phyloP scores from a whole-genome alignment of 2,888 invertebrate species.

The Balanococcus diminutus region DNA sequence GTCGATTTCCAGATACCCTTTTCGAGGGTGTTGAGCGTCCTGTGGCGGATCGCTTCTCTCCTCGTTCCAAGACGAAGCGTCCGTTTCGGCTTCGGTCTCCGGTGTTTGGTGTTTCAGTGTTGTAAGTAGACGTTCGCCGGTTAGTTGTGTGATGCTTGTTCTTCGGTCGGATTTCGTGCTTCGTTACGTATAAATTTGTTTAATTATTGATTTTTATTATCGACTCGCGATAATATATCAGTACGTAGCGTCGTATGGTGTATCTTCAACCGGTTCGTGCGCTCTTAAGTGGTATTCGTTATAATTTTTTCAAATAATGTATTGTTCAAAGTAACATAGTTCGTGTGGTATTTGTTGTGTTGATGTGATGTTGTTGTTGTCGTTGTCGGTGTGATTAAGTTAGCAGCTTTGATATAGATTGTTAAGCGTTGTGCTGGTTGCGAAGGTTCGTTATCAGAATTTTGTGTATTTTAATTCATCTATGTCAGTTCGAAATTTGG shows the following conservation, averaged over 20 bases:
- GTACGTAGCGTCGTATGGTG: not conserved
- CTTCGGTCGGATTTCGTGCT: not conserved
- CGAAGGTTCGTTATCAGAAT: not conserved
- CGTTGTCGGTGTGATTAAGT: not conserved
- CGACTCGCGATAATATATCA: constrained; percentile 6
- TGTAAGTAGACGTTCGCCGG: not conserved
- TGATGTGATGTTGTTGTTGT: not conserved
- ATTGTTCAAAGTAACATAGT: not conserved
- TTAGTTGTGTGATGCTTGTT: not conserved
- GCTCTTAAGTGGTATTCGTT: not conserved
- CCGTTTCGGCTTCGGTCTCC: not conserved
- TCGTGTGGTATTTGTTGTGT: not conserved
- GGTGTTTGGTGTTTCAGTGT: not conserved
- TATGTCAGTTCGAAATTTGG: not conserved
- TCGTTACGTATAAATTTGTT: constrained; percentile 3
- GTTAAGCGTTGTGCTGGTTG: not conserved
- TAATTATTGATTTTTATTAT: constrained; percentile 40
- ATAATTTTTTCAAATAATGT: not conserved
- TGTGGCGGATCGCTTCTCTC: constrained; percentile 31
- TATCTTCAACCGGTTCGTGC: constrained; percentile 5
- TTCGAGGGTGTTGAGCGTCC: constrained; percentile 27
- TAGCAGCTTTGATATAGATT: not conserved
- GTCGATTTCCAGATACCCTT: constrained; percentile 32
- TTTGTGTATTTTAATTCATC: not conserved
- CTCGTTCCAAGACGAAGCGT: constrained; percentile 4